These are phyloP conservation scores for Paguma larvata DNA, from an alignment of 2,797 vertebrate genomes.

Conservation along the genomic window DNA sequence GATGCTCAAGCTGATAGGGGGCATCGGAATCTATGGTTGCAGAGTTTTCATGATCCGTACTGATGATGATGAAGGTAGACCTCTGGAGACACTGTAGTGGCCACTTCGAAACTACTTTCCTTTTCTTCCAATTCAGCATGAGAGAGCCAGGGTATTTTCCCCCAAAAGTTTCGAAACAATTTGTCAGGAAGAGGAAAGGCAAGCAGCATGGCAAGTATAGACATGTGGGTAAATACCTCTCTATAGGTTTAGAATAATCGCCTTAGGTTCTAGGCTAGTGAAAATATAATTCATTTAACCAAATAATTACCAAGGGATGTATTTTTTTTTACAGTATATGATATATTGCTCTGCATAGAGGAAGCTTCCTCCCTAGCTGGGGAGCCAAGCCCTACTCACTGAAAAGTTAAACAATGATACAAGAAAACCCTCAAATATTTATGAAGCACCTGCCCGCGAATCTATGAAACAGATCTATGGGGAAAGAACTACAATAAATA, in stretches of 20 bases:
- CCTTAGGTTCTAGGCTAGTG: background rate
- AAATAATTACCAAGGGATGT: slow-evolving; percentile 39
- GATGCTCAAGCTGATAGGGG: background rate
- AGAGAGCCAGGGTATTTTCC: background rate
- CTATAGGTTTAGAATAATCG: slow-evolving; percentile 16
- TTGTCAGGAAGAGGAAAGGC: slow-evolving; percentile 28
- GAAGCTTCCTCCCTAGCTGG: background rate
- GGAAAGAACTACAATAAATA: slow-evolving; percentile 25
- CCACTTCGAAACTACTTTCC: background rate
- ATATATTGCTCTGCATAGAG: background rate
- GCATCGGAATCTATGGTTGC: background rate
- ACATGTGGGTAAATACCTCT: background rate
- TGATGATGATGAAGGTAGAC: background rate
- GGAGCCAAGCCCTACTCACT: background rate
- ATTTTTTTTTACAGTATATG: background rate
- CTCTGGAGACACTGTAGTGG: background rate
- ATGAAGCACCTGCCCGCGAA: background rate
- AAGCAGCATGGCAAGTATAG: background rate
- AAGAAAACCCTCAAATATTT: slow-evolving; percentile 34
- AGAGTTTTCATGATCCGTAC: background rate
- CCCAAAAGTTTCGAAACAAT: background rate
- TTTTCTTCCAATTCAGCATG: slow-evolving; percentile 7
- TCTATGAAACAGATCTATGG: background rate
- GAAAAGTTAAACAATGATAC: slow-evolving; percentile 30
- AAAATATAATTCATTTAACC: slow-evolving; percentile 11